phyloP scores from a whole-genome alignment of 2,797 vertebrate species.

The Anolis apletophallus region DNA sequence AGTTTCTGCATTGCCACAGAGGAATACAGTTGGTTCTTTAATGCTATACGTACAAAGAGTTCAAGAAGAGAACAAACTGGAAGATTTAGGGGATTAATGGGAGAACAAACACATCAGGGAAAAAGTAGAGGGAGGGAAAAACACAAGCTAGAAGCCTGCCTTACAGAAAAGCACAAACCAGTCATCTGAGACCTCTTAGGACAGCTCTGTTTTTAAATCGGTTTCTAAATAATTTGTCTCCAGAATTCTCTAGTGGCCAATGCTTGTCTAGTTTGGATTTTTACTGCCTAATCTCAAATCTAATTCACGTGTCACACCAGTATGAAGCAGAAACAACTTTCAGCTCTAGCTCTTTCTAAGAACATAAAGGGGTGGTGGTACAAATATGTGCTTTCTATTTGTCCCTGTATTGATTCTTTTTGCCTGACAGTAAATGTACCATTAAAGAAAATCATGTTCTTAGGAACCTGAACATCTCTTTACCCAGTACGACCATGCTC shows the following conservation, averaged over 20 bases:
- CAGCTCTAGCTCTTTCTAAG: background rate
- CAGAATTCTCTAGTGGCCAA: constrained; percentile 7
- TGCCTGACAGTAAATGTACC: background rate
- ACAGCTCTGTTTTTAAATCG: constrained; percentile 25
- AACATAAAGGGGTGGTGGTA: background rate
- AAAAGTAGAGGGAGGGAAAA: background rate
- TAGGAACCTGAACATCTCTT: background rate
- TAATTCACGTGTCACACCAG: background rate
- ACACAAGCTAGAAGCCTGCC: background rate
- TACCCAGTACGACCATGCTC: too few relatives aligned
- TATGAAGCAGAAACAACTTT: background rate
- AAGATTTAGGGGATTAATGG: background rate
- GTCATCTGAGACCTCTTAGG: constrained; percentile 6
- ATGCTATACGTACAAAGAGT: constrained; percentile 12
- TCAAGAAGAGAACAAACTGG: constrained; percentile 27
- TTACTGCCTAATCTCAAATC: background rate
- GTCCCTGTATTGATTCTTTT: background rate
- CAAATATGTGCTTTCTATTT: background rate
- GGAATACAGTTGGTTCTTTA: background rate
- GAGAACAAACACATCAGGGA: constrained; percentile 19
- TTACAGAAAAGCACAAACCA: constrained; percentile 1
- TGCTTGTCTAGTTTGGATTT: constrained; percentile 2
- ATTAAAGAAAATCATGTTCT: background rate
- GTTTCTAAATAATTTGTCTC: constrained; percentile 1
- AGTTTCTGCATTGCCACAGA: background rate